Percentiles rank a stretch among this genome's conserved stretches.
Evolutionary conservation across 2,888 invertebrate genomes (phyloP).

Genomic region (Barypeithes pellucidus): DNA sequence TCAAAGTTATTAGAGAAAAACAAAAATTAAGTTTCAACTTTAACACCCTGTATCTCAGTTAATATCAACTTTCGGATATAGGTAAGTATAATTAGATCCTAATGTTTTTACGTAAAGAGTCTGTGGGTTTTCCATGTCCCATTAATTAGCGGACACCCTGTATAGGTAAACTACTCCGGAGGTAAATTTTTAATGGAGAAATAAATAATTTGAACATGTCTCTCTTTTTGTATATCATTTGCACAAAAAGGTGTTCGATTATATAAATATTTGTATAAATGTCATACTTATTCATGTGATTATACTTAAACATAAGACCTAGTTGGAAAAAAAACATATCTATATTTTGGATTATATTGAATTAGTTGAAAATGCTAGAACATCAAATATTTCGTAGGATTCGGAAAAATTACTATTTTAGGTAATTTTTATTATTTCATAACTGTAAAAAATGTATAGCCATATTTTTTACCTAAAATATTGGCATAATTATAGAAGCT

Average conservation of each 20-base stretch:
- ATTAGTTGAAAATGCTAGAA: background rate
- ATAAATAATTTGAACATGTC: background rate
- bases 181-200: too few species aligned
- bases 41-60: too few species aligned
- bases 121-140: too few species aligned
- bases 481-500: background rate
- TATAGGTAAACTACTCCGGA: too few species aligned
- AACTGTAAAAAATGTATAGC: constrained; percentile 3
- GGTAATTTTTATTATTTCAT: constrained; percentile 17
- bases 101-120: too few species aligned
- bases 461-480: constrained; percentile 8
- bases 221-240: background rate
- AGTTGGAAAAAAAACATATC: constrained; percentile 27
- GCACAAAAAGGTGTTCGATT: constrained; percentile 10
- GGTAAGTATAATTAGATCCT: too few species aligned
- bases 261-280: constrained; percentile 24
- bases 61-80: too few species aligned
- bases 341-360: constrained; percentile 28
- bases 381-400: background rate
- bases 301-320: constrained; percentile 15
- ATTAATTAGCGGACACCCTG: too few species aligned
- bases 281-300: constrained; percentile 22
- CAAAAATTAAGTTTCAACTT: too few species aligned
- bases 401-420: constrained; percentile 5
- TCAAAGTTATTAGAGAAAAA: too few species aligned